These are phyloP conservation scores for Dicerorhinus sumatrensis DNA, from an alignment of 2,113 vertebrate species.

Conservation along the genomic window DNA sequence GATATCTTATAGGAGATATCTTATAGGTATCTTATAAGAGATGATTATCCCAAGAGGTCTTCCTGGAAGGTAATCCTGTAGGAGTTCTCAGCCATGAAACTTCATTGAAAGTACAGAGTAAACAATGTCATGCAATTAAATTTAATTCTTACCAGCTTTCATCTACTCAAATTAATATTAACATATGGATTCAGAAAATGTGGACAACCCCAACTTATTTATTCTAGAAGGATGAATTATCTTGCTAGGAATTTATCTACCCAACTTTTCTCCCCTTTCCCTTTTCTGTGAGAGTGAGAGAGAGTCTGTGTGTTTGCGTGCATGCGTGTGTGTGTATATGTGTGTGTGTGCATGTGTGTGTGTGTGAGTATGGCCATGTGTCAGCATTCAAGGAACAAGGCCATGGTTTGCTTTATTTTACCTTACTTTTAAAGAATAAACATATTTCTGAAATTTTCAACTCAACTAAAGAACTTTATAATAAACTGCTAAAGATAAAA, in stretches of 20 bases:
- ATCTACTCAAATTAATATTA: neutral
- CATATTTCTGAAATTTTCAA: neutral
- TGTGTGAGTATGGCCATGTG: neutral
- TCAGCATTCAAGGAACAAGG: neutral
- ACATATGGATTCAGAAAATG: neutral
- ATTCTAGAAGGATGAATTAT: slow-evolving; percentile 9
- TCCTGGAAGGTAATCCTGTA: neutral
- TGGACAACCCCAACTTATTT: neutral
- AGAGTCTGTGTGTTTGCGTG: neutral
- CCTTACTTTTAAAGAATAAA: neutral
- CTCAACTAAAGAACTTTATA: neutral
- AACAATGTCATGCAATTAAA: neutral
- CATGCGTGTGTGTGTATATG: neutral
- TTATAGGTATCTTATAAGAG: neutral
- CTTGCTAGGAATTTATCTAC: neutral
- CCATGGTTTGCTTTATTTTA: neutral
- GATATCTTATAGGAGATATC: too few relatives aligned
- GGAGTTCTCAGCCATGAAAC: neutral
- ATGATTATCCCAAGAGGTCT: neutral
- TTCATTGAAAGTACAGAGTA: neutral
- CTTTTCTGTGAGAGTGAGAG: neutral
- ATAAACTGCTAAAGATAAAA: slow-evolving; percentile 30
- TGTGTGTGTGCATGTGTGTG: neutral
- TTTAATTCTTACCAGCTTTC: neutral
- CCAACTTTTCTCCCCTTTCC: neutral